A percentile compares a stretch with the other conserved stretches of the same genome.
These are phyloP conservation scores for Cygnus buccinator DNA, from an alignment of 2,113 vertebrate species.

Conservation along the genomic window DNA sequence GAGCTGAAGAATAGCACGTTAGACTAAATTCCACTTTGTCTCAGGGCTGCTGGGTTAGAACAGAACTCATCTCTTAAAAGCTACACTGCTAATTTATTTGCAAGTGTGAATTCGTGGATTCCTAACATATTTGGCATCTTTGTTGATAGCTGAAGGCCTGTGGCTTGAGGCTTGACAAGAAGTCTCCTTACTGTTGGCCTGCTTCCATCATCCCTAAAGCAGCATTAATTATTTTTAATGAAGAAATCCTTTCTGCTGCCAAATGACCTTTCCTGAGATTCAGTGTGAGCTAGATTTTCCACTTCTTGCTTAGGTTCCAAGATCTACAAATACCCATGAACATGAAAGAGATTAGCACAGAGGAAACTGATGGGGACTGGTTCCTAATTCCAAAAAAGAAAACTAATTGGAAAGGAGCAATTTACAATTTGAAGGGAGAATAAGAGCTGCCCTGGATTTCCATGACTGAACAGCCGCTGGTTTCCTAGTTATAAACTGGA, in stretches of 20 bases:
- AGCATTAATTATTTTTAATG: constrained; percentile 71
- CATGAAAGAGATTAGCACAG: constrained; percentile 47
- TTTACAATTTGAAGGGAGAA: background rate
- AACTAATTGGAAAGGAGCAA: constrained; percentile 46
- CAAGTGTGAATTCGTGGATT: constrained; percentile 58
- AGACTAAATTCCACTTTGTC: constrained; percentile 10
- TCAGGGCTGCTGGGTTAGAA: background rate
- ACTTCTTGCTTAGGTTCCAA: constrained; percentile 49
- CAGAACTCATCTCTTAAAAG: constrained; percentile 24
- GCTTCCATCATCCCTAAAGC: constrained; percentile 56
- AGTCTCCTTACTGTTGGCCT: constrained; percentile 55
- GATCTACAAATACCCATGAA: constrained; percentile 38
- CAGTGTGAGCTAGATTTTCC: constrained; percentile 53
- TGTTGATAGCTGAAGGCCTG: constrained; percentile 45
- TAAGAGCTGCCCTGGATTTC: constrained; percentile 10
- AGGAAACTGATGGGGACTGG: constrained; percentile 40
- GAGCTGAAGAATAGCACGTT: background rate
- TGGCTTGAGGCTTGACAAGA: constrained; percentile 61
- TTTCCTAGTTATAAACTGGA: constrained; percentile 18
- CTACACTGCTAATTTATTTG: constrained; percentile 29
- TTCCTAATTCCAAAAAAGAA: constrained; percentile 37
- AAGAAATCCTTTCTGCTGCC: constrained; percentile 63
- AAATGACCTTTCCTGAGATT: constrained; percentile 57
- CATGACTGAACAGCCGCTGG: background rate
- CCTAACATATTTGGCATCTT: constrained; percentile 49